These are phyloP conservation scores for Steromphala cineraria DNA, from an alignment of 2,888 invertebrate species.

Conservation along the genomic window DNA sequence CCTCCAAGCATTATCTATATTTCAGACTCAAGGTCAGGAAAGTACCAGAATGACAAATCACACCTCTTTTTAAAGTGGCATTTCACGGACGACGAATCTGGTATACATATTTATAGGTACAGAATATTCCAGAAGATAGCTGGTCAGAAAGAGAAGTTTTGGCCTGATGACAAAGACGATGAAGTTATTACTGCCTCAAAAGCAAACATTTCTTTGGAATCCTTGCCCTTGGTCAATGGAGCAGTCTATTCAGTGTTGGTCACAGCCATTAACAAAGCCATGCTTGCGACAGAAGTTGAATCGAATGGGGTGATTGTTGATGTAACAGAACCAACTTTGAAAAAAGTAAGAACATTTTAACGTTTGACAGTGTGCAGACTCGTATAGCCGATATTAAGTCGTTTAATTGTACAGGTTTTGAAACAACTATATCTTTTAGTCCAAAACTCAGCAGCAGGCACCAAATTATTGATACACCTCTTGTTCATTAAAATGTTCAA, in stretches of 20 bases:
- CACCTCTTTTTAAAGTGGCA: constrained; percentile 43
- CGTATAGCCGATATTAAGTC: too few relatives aligned
- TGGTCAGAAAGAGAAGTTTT: constrained; percentile 44
- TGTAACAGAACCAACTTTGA: constrained; percentile 46
- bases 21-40: not conserved
- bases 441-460: too few relatives aligned
- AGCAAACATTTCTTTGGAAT: constrained; percentile 17
- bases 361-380: too few relatives aligned
- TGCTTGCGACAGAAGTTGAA: constrained; percentile 48
- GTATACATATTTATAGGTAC: constrained; percentile 47
- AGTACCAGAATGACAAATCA: constrained; percentile 40
- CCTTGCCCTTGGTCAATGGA: constrained; percentile 42
- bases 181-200: not conserved
- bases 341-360: constrained; percentile 37
- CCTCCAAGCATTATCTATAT: constrained; percentile 42
- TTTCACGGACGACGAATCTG: constrained; percentile 52
- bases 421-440: too few relatives aligned
- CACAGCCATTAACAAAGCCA: constrained; percentile 51
- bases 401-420: too few relatives aligned
- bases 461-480: too few relatives aligned
- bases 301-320: constrained; percentile 54
- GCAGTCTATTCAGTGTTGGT: constrained; percentile 50
- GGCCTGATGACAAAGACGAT: constrained; percentile 37
- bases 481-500: too few relatives aligned
- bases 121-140: constrained; percentile 39